Evolutionary conservation across 2,888 invertebrate genomes (phyloP).

Genomic region (Pocota personata): DNA sequence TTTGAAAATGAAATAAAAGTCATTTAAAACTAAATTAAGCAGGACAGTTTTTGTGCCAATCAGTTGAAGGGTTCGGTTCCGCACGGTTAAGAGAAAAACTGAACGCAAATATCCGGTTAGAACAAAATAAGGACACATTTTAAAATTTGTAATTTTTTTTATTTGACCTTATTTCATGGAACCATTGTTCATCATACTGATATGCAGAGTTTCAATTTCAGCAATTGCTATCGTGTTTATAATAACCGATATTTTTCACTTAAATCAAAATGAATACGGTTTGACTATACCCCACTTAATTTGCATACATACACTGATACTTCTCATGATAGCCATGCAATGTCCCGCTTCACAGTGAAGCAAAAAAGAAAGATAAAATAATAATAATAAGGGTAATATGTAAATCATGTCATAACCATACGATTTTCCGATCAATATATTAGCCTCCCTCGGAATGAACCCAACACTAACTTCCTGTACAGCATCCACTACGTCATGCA

Average conservation of each 20-base stretch:
- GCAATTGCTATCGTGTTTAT: background rate
- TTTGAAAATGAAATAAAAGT: no score
- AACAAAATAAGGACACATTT: no score
- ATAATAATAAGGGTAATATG: slow-evolving; percentile 36
- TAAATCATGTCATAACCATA: slow-evolving; percentile 51
- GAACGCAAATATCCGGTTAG: no score
- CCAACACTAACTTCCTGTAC: slow-evolving; percentile 7
- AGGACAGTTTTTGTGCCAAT: no score
- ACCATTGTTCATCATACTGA: no score
- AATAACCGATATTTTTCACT: background rate
- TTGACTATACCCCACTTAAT: no score
- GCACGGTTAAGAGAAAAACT: no score
- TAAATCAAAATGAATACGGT: background rate
- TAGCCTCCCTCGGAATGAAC: slow-evolving; percentile 5
- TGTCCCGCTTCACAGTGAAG: background rate
- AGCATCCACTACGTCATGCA: slow-evolving; percentile 11
- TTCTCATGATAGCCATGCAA: background rate
- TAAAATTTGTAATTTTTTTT: no score
- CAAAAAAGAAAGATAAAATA: background rate
- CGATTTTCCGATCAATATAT: slow-evolving; percentile 48
- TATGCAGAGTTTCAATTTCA: background rate
- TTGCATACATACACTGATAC: background rate
- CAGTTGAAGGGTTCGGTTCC: no score
- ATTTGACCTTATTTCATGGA: no score
- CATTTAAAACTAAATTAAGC: no score